Evolutionary conservation across 2,888 invertebrate species (phyloP), one percentile per base, ranked within the genome.

Genomic region (Balanococcus diminutus): DNA sequence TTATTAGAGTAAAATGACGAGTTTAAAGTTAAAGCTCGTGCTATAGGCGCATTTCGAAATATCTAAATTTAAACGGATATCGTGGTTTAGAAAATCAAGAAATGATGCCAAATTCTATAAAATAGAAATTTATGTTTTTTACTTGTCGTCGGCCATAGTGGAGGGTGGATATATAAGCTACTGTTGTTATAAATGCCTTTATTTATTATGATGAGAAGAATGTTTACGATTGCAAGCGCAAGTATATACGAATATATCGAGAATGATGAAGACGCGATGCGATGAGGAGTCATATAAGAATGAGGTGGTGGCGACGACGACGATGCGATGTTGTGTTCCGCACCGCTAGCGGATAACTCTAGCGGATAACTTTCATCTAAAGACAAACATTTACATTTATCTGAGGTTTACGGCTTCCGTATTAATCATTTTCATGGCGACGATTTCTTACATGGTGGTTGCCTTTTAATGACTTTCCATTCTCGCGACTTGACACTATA

Each of bases 71-170:
- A 85, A 85, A 85, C 79, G 75, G 32, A 67, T 85, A 75, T 84
- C 75, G 75, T 72, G 79, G 46, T 85, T 75, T 31, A 85, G 72
- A 79, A 85, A 72, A 85, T 85, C 79, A 85, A 72, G 81, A 82
- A 82, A 86, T 86, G 82, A 86, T 86, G 86, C 86, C 86, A 86
- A 86, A 86, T 86, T 86, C 86, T 86, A 86, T 86, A 82, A 86
- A 86, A 86, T 67, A 82, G 82, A 86, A 86, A 86, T 86, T 86
- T 86, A 86, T 86, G 86, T 86, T 86, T 86, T 86, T 86, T 86
- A 42, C 39, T 81, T 36, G 81, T 56, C 72, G 85, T 72, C 42
- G 81, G 28, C 46, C 25, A 46, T 46, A 46, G 81, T 42, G 22
- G 81, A 42, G 82, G 82, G 82, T 82, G 51, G 56, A 82, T 39